Conservation (phyloP, 2,888 invertebrate species). For the Ormyrus pomaceus region DNA sequence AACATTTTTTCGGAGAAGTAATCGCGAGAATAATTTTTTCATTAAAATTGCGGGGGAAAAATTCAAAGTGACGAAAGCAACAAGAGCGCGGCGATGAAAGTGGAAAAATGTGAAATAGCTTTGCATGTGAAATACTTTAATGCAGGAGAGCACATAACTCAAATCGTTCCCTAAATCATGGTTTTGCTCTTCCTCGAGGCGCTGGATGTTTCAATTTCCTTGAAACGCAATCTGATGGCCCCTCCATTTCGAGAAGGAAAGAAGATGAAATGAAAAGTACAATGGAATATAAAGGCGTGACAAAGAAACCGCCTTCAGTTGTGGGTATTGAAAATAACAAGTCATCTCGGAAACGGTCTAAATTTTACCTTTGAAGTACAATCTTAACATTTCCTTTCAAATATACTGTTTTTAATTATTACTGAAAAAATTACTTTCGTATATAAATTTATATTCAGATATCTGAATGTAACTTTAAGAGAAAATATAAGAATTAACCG, state of each 20-base stretch:
- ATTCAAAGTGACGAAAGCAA: conserved; percentile 29
- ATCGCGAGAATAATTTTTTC: too few species aligned
- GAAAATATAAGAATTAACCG: not conserved
- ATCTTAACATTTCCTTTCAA: too few species aligned
- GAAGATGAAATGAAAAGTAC: conserved; percentile 57
- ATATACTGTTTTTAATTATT: not conserved
- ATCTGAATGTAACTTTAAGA: not conserved
- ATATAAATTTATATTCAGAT: not conserved
- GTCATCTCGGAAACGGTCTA: conserved; percentile 20
- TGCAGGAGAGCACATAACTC: conserved; percentile 72
- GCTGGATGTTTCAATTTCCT: conserved; percentile 85
- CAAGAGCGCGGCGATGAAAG: conserved; percentile 34
- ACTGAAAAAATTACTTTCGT: not conserved
- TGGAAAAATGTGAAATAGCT: conserved; percentile 62
- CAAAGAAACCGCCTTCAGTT: conserved; percentile 27
- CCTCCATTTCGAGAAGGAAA: conserved; percentile 61
- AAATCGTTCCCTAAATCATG: conserved; percentile 74
- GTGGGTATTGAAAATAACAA: conserved; percentile 18
- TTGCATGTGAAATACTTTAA: conserved; percentile 70
- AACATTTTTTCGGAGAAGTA: too few species aligned
- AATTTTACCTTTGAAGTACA: conserved; percentile 6
- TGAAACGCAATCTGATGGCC: conserved; percentile 83
- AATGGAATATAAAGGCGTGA: conserved; percentile 54
- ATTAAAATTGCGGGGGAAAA: not conserved
- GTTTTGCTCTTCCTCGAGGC: conserved; percentile 69